Conservation (phyloP, 2,888 invertebrate species). For the Brachyptera putata region DNA sequence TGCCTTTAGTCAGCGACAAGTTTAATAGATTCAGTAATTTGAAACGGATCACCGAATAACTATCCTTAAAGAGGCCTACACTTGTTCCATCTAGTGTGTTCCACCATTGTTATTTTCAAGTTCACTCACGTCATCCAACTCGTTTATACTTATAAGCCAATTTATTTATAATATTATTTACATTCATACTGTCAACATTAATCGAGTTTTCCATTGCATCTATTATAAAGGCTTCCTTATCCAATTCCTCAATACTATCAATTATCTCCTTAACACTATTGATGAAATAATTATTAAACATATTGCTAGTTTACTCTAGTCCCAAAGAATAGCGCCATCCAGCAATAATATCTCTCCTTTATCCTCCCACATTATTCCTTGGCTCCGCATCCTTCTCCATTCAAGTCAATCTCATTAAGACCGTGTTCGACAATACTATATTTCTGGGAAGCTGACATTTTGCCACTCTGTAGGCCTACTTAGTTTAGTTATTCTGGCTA, state of each 20-base stretch:
- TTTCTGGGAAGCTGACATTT: background rate
- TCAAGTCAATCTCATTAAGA: background rate
- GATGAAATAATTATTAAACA: constrained; percentile 6
- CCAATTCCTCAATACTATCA: background rate
- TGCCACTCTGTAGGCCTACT: constrained; percentile 7
- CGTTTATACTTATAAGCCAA: background rate
- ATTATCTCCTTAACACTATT: background rate
- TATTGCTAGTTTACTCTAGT: background rate
- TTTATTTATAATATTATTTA: background rate
- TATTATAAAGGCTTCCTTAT: background rate
- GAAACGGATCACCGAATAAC: background rate
- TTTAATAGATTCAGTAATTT: background rate
- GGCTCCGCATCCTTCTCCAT: background rate
- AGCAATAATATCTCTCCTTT: background rate
- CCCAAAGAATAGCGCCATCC: background rate
- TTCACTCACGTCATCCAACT: background rate
- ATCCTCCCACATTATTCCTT: background rate
- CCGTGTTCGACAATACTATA: too few relatives aligned
- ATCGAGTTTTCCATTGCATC: background rate
- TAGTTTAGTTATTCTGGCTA: background rate
- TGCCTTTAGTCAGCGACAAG: background rate
- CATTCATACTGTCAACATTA: background rate
- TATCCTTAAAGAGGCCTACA: background rate
- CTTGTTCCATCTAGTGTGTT: background rate
- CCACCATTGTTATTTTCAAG: background rate